These are phyloP conservation scores for Papilio glaucus DNA, from an alignment of 1,140 invertebrate genomes.

Conservation along the genomic window DNA sequence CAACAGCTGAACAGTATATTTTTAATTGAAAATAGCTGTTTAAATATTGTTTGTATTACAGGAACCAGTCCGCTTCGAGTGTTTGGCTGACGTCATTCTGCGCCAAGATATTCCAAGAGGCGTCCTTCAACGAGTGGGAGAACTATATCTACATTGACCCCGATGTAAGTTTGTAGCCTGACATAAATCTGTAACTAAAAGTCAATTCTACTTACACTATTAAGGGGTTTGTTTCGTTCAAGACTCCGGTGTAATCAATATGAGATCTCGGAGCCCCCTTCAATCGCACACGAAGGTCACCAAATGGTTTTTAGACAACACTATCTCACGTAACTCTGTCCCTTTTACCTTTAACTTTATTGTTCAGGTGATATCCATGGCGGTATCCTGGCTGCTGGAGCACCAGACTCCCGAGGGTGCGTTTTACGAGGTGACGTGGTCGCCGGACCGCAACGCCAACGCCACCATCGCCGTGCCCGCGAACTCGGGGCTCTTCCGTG, in stretches of 20 bases:
- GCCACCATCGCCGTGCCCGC: slow-evolving; percentile 84
- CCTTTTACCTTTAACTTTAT: too few relatives aligned
- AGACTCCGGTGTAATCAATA: too few relatives aligned
- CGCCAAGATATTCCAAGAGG: slow-evolving; percentile 93
- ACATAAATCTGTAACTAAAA: too few relatives aligned
- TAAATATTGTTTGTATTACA: slow-evolving; percentile 51
- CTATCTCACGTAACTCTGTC: too few relatives aligned
- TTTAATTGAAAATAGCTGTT: too few relatives aligned
- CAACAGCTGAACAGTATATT: too few relatives aligned
- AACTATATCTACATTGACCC: slow-evolving; percentile 96
- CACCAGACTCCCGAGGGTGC: slow-evolving; percentile 92
- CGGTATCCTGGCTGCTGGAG: slow-evolving; percentile 90
- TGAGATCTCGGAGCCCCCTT: background rate
- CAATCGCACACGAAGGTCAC: too few relatives aligned
- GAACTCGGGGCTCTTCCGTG: slow-evolving; percentile 59
- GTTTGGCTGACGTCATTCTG: slow-evolving; percentile 95
- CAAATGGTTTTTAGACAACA: too few relatives aligned
- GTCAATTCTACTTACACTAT: too few relatives aligned
- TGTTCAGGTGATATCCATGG: slow-evolving; percentile 87
- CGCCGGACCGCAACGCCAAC: slow-evolving; percentile 93
- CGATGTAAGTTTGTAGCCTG: slow-evolving; percentile 81
- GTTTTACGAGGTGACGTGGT: slow-evolving; percentile 93
- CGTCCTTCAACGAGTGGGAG: slow-evolving; percentile 96
- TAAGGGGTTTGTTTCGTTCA: too few relatives aligned
- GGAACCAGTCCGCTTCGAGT: slow-evolving; percentile 92